Evolutionary conservation across 2,797 vertebrate species (phyloP).

Genomic region (Brachyalestes nurse): DNA sequence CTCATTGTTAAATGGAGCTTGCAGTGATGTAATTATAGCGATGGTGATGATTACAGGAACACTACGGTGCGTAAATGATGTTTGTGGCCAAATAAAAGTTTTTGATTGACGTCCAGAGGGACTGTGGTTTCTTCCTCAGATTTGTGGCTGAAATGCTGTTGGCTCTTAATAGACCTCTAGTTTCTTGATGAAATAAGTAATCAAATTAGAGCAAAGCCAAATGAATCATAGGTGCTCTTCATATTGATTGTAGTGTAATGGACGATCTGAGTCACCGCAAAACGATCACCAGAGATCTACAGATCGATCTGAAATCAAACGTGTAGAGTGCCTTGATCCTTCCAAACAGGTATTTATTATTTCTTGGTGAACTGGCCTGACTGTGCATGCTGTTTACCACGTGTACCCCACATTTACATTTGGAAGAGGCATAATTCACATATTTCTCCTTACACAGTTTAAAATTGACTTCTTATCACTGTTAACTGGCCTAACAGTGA

Average conservation of each 20-base stretch:
- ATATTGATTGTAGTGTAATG: constrained; percentile 52
- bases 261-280: constrained; percentile 26
- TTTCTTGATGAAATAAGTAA: background rate
- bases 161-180: background rate
- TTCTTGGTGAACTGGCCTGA: background rate
- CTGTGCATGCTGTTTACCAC: background rate
- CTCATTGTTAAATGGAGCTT: background rate
- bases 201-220: background rate
- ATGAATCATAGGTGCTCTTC: background rate
- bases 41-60: background rate
- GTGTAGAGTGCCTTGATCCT: constrained; percentile 48
- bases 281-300: constrained; percentile 14
- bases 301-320: constrained; percentile 38
- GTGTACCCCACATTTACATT: background rate
- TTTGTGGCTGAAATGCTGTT: background rate
- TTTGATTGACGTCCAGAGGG: background rate
- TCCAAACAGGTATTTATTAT: constrained; percentile 58
- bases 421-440: background rate
- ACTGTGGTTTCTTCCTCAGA: background rate
- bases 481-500: background rate
- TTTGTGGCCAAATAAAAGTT: background rate
- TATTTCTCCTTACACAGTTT: background rate
- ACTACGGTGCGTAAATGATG: background rate
- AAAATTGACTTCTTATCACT: background rate
- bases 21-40: constrained; percentile 1